phyloP scores from a whole-genome alignment of 2,888 invertebrate species.

The Cephus runcator region DNA sequence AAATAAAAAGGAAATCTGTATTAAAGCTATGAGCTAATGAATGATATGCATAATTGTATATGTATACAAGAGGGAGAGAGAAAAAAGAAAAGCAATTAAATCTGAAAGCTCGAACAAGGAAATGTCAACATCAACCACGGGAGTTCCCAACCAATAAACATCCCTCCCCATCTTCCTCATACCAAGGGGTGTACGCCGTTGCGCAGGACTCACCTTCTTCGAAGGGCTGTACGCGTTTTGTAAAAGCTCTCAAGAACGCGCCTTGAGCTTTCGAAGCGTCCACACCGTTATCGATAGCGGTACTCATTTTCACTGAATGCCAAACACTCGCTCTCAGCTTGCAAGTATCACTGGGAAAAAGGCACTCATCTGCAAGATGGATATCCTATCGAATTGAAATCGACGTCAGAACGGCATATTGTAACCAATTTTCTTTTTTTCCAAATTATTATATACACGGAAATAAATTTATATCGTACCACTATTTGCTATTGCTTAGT shows the following conservation, averaged over 20 bases:
- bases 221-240: constrained; percentile 58
- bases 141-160: neutral
- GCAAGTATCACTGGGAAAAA: neutral
- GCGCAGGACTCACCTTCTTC: constrained; percentile 57
- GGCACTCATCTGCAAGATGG: neutral
- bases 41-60: too few relatives aligned
- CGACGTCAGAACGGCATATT: too few relatives aligned
- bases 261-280: constrained; percentile 54
- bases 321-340: neutral
- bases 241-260: constrained; percentile 58
- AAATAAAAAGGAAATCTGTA: neutral
- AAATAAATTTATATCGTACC: too few relatives aligned
- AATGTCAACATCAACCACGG: neutral
- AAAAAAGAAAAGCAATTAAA: neutral
- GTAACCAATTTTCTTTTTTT: too few relatives aligned
- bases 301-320: constrained; percentile 38
- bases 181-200: neutral
- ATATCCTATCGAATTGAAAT: neutral
- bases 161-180: neutral
- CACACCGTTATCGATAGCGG: constrained; percentile 53
- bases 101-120: neutral
- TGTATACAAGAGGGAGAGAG: neutral
- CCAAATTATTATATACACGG: too few relatives aligned
- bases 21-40: neutral
- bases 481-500: too few relatives aligned